phyloP scores from a whole-genome alignment of 2,888 invertebrate species.

The Andrena bucephala region DNA sequence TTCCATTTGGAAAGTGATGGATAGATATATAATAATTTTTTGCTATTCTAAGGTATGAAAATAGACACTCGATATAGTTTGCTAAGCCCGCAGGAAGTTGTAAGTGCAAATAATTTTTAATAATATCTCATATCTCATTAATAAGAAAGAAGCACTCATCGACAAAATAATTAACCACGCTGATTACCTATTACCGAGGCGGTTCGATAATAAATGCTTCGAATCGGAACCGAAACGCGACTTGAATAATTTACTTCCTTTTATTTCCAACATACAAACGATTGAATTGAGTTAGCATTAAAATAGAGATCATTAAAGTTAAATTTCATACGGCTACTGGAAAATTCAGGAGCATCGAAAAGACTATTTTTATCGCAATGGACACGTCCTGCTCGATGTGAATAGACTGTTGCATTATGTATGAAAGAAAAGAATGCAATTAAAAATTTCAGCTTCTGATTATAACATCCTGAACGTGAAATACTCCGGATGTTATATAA shows the following conservation, averaged over 20 bases:
- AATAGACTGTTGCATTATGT: conserved; percentile 26
- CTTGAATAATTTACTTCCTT: background rate
- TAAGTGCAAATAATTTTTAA: background rate
- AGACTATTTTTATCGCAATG: background rate
- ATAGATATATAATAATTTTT: too few species aligned
- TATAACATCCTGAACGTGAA: too few species aligned
- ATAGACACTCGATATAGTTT: too few species aligned
- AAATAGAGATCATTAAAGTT: background rate
- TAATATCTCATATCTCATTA: background rate
- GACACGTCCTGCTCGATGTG: background rate
- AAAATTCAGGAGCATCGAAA: background rate
- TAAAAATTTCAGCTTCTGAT: too few species aligned
- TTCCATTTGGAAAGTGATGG: too few species aligned
- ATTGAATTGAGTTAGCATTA: background rate
- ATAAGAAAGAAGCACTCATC: too few species aligned
- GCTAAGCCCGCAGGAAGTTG: background rate
- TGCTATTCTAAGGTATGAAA: too few species aligned
- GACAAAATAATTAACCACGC: conserved; percentile 6
- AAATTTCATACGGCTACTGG: background rate
- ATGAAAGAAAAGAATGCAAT: conserved; percentile 13
- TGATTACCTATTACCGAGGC: background rate
- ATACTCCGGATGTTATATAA: too few species aligned
- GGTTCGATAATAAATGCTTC: background rate
- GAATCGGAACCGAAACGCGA: background rate
- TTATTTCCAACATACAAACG: background rate